Evolutionary conservation across 1,140 invertebrate genomes (phyloP).

Genomic region (Scaptomyza hsui): DNA sequence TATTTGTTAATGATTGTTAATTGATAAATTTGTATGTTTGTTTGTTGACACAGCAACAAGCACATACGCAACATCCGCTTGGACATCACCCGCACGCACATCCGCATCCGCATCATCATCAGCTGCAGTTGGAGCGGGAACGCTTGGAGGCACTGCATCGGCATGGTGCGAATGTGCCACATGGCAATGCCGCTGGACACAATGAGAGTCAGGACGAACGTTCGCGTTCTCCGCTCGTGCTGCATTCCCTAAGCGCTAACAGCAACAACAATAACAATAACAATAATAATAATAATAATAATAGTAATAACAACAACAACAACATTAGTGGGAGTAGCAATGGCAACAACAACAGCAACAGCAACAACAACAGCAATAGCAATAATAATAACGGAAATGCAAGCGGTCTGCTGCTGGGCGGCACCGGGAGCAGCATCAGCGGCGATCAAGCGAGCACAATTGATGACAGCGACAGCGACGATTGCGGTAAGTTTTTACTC

Average conservation of each 20-base stretch:
- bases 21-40: not conserved
- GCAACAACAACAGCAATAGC: slow-evolving; percentile 31
- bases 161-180: slow-evolving; percentile 28
- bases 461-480: slow-evolving; percentile 82
- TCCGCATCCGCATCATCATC: slow-evolving; percentile 45
- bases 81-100: slow-evolving; percentile 41
- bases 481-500: slow-evolving; percentile 69
- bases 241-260: slow-evolving; percentile 47
- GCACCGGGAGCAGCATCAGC: slow-evolving; percentile 76
- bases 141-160: slow-evolving; percentile 43
- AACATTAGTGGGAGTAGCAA: slow-evolving; percentile 13
- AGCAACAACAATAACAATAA: slow-evolving; percentile 44
- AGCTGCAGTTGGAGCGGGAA: slow-evolving; percentile 41
- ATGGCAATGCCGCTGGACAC: slow-evolving; percentile 10
- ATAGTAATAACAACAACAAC: slow-evolving; percentile 24
- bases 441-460: slow-evolving; percentile 77
- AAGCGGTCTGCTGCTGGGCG: slow-evolving; percentile 52
- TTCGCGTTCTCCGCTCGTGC: slow-evolving; percentile 75
- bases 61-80: slow-evolving; percentile 43
- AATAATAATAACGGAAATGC: slow-evolving; percentile 45
- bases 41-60: slow-evolving; percentile 21
- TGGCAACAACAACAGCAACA: slow-evolving; percentile 40
- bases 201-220: slow-evolving; percentile 60
- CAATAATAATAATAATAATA: slow-evolving; percentile 22
- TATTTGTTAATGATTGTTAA: too few species aligned